Conservation (phyloP, 2,888 invertebrate species). For the Zygaena filipendulae region DNA sequence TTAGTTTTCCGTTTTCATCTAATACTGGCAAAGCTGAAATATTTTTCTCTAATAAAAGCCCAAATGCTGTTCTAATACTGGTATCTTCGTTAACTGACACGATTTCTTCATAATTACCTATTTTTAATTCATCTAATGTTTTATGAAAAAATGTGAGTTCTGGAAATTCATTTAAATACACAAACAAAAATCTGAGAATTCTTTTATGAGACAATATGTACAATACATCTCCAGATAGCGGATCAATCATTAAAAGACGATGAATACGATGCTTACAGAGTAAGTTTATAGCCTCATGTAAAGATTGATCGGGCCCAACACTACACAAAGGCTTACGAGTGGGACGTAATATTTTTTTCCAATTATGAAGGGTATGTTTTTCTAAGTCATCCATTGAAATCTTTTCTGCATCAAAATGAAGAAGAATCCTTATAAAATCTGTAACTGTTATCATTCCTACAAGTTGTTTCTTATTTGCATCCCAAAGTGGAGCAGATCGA, state of each 20-base stretch:
- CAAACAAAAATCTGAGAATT: slow-evolving; percentile 57
- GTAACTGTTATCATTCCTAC: slow-evolving; percentile 63
- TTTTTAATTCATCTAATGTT: slow-evolving; percentile 50
- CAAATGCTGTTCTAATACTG: slow-evolving; percentile 52
- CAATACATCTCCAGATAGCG: slow-evolving; percentile 47
- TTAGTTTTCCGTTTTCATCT: slow-evolving; percentile 45
- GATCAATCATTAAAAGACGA: slow-evolving; percentile 53
- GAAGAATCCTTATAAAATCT: slow-evolving; percentile 56
- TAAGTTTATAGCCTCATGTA: slow-evolving; percentile 59
- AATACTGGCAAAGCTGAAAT: slow-evolving; percentile 57
- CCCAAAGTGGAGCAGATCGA: slow-evolving; percentile 59
- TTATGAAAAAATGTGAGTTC: slow-evolving; percentile 60
- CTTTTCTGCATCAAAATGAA: slow-evolving; percentile 48
- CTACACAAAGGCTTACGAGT: slow-evolving; percentile 49
- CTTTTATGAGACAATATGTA: slow-evolving; percentile 59
- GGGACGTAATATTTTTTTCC: slow-evolving; percentile 51
- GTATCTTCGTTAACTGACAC: slow-evolving; percentile 48
- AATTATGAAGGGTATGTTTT: slow-evolving; percentile 52
- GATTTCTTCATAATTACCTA: slow-evolving; percentile 54
- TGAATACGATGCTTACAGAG: slow-evolving; percentile 53
- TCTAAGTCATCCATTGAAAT: slow-evolving; percentile 55
- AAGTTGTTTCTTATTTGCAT: slow-evolving; percentile 49
- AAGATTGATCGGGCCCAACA: slow-evolving; percentile 51
- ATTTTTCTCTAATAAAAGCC: slow-evolving; percentile 52
- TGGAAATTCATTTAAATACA: slow-evolving; percentile 60